Percentiles rank a stretch among this genome's conserved stretches.
Conservation (phyloP, 2,113 vertebrate genomes). For the Psilopsiagon aurifrons region DNA sequence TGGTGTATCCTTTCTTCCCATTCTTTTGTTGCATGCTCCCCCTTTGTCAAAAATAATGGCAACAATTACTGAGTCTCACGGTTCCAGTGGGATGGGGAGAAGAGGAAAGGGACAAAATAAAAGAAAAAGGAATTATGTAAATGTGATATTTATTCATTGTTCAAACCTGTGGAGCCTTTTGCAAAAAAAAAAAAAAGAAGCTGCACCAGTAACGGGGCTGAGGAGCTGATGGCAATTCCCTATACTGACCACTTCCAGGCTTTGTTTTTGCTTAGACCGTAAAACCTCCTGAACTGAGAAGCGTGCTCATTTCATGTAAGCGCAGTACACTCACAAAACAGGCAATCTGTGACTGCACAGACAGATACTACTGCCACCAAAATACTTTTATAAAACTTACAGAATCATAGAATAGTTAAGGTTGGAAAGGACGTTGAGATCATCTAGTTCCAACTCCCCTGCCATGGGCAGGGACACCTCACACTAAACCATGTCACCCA, state of each 20-base stretch:
- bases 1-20: neutral
- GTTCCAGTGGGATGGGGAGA: neutral
- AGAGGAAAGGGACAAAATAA: neutral
- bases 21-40: neutral
- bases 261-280: neutral
- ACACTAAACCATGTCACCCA: too few species aligned
- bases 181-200: neutral
- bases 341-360: neutral
- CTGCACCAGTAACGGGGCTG: neutral
- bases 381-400: neutral
- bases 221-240: neutral
- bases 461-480: too few species aligned
- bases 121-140: conserved; percentile 47
- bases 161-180: conserved; percentile 11
- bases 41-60: conserved; percentile 17
- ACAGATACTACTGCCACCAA: neutral
- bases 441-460: too few species aligned
- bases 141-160: neutral
- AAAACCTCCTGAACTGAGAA: neutral
- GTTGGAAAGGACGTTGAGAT: too few species aligned
- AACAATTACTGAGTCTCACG: conserved; percentile 16
- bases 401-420: too few species aligned
- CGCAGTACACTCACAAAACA: neutral
- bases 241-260: neutral
- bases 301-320: accelerated